Conservation (phyloP, 2,888 invertebrate species). For the Dicyrtoma fusca region DNA sequence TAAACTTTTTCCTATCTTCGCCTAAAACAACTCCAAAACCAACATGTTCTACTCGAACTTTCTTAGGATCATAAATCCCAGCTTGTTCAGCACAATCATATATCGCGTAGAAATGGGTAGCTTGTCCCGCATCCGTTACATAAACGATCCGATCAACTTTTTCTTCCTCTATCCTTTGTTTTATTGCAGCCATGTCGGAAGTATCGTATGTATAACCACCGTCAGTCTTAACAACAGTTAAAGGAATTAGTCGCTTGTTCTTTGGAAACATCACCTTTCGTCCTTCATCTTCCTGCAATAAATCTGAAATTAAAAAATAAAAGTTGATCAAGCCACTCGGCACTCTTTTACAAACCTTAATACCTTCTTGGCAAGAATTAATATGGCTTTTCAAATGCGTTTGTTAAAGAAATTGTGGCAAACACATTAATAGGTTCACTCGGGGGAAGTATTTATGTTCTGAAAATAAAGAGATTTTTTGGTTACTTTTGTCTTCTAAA, state of each 20-base stretch:
- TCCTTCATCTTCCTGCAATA: constrained; percentile 79
- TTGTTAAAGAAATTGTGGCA: too few relatives aligned
- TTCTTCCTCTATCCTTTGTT: constrained; percentile 80
- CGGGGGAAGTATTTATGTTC: too few relatives aligned
- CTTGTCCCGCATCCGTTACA: constrained; percentile 93
- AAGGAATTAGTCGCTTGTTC: constrained; percentile 68
- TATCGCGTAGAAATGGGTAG: constrained; percentile 73
- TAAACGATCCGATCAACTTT: constrained; percentile 87
- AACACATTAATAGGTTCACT: too few relatives aligned
- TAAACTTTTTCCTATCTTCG: constrained; percentile 98
- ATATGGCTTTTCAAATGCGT: too few relatives aligned
- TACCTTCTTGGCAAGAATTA: too few relatives aligned
- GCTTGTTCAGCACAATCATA: constrained; percentile 78
- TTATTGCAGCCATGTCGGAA: constrained; percentile 92
- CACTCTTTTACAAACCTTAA: too few relatives aligned
- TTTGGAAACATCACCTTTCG: constrained; percentile 80
- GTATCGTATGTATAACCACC: constrained; percentile 98
- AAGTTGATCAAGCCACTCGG: too few relatives aligned
- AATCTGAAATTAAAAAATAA: too few relatives aligned
- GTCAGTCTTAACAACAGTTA: constrained; percentile 95
- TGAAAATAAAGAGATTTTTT: background rate
- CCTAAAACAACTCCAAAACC: constrained; percentile 97
- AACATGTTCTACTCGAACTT: constrained; percentile 82
- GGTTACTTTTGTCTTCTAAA: constrained; percentile 68
- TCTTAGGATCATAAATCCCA: constrained; percentile 70